Evolutionary conservation across 2,113 vertebrate species (phyloP).

Genomic region (Alethe diademata): DNA sequence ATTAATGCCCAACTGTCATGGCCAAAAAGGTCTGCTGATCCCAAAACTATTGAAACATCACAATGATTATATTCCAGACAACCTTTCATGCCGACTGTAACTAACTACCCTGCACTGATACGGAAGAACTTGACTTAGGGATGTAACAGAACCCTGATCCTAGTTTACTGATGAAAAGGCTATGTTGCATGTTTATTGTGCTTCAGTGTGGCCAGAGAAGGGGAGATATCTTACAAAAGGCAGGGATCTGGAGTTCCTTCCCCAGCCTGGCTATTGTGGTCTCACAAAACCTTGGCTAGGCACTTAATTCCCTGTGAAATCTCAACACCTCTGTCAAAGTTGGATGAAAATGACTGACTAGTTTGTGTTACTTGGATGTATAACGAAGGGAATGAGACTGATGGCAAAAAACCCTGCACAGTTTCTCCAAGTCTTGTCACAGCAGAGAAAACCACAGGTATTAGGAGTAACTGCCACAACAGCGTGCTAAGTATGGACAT

Average conservation of each 20-base stretch:
- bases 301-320: not conserved
- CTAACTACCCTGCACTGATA: not conserved
- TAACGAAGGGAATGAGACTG: not conserved
- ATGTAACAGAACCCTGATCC: not conserved
- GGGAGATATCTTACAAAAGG: not conserved
- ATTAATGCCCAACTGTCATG: not conserved
- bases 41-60: not conserved
- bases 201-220: not conserved
- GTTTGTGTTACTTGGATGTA: not conserved
- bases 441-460: not conserved
- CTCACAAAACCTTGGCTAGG: not conserved
- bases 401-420: not conserved
- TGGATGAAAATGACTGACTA: not conserved
- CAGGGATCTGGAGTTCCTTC: not conserved
- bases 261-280: not conserved
- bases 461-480: not conserved
- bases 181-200: not conserved
- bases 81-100: not conserved
- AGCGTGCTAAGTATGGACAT: not conserved
- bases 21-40: not conserved
- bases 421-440: not conserved
- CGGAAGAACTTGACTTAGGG: not conserved
- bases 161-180: not conserved
- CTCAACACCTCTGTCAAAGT: not conserved
- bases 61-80: not conserved